These are phyloP conservation scores for Orussus abietinus DNA, from an alignment of 1,140 invertebrate species.

Conservation along the genomic window DNA sequence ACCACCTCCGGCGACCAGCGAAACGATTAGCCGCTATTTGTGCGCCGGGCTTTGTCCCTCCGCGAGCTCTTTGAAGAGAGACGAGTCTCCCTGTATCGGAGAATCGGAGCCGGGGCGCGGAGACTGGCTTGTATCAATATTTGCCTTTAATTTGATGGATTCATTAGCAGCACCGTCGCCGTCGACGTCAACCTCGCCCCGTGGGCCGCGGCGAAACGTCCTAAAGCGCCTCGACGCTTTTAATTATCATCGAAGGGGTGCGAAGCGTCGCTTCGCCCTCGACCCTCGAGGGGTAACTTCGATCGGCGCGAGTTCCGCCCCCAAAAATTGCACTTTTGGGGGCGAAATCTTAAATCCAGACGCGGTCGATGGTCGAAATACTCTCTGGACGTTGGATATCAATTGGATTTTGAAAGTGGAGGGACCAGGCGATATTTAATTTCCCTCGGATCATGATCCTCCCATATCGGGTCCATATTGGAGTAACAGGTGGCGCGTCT, in stretches of 20 bases:
- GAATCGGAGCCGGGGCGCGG: not conserved
- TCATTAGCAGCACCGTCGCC: conserved; percentile 15
- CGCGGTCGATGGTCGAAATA: no score
- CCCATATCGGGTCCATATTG: no score
- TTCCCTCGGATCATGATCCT: no score
- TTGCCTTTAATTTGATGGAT: conserved; percentile 23
- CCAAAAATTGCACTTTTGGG: no score
- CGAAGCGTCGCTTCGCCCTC: conserved; percentile 2
- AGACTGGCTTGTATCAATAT: conserved; percentile 19
- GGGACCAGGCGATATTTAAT: no score
- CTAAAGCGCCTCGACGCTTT: conserved; percentile 1
- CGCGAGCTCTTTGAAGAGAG: conserved; percentile 4
- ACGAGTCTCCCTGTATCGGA: no score
- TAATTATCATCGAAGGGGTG: conserved; percentile 11
- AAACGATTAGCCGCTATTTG: conserved; percentile 7
- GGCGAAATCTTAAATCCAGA: no score
- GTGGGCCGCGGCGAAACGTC: not conserved
- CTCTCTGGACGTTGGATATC: no score
- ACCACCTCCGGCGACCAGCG: no score
- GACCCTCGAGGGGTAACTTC: no score
- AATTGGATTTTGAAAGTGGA: no score
- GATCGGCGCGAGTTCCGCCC: no score
- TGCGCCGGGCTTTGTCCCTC: not conserved
- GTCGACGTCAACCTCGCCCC: not conserved
- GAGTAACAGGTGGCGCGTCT: conserved; percentile 39